A percentile compares a stretch with the other conserved stretches of the same genome.
Conservation (phyloP, 2,888 invertebrate genomes). For the Ryuthela nishihirai region DNA sequence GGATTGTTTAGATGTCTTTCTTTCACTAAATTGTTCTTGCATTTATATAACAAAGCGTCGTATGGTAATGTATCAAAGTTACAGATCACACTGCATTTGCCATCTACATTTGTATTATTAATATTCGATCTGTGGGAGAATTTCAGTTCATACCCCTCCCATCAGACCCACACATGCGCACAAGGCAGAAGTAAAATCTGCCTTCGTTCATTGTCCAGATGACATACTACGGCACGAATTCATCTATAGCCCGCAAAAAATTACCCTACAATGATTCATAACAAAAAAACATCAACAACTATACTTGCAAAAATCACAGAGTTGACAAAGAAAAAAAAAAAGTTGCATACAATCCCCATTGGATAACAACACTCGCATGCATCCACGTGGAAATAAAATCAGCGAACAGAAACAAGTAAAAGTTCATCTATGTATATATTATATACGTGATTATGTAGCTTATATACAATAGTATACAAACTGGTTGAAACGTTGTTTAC, state of each 20-base stretch:
- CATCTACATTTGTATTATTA: too few species aligned
- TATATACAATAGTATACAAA: neutral
- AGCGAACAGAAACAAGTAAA: neutral
- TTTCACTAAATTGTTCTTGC: conserved; percentile 16
- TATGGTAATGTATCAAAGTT: neutral
- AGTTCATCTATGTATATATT: neutral
- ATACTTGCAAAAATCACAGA: neutral
- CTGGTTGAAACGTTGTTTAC: neutral
- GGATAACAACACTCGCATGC: neutral
- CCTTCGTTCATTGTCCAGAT: too few species aligned
- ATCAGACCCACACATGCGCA: too few species aligned
- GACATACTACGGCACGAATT: too few species aligned
- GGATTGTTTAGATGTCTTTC: conserved; percentile 1
- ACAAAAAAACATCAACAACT: neutral
- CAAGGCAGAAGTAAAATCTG: too few species aligned
- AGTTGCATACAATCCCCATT: neutral
- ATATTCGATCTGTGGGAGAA: too few species aligned
- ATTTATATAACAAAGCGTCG: conserved; percentile 1
- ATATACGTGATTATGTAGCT: neutral
- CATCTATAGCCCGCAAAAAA: too few species aligned
- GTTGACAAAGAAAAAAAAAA: neutral
- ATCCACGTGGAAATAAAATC: too few species aligned
- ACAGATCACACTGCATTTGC: too few species aligned
- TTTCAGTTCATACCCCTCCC: too few species aligned
- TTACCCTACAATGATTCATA: too few species aligned